Evolutionary conservation across 2,797 vertebrate species (phyloP).

Genomic region (Diplodus puntazzo): DNA sequence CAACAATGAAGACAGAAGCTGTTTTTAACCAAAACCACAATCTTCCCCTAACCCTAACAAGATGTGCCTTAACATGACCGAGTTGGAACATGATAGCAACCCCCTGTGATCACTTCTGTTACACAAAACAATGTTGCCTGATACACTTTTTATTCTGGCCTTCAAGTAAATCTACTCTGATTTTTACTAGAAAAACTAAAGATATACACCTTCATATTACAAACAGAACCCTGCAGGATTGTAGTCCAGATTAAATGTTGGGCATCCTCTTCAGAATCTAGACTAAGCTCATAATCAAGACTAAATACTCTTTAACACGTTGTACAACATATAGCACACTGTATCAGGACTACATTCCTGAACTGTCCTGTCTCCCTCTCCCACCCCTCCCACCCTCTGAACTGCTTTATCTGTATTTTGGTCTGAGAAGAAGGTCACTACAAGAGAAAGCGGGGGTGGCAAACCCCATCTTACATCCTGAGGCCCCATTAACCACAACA

Average conservation of each 20-base stretch:
- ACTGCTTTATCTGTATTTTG: slow-evolving; percentile 9
- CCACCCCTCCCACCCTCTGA: background rate
- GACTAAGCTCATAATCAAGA: background rate
- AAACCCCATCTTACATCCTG: slow-evolving; percentile 12
- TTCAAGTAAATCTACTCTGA: background rate
- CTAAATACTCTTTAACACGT: background rate
- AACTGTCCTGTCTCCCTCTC: background rate
- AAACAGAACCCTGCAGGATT: background rate
- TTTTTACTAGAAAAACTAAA: background rate
- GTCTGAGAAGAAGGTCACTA: slow-evolving; percentile 11
- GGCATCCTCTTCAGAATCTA: background rate
- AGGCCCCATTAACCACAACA: slow-evolving; percentile 9
- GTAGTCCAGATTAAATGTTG: background rate
- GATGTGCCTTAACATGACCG: background rate
- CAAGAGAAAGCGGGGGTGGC: slow-evolving; percentile 16
- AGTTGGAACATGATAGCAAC: background rate
- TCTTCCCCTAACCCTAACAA: background rate
- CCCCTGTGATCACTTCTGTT: background rate
- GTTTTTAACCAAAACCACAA: background rate
- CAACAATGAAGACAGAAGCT: background rate
- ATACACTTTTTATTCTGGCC: background rate
- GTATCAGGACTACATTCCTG: background rate
- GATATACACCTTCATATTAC: background rate
- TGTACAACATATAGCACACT: background rate
- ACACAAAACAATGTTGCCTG: too few relatives aligned